Percentiles rank a stretch among this genome's conserved stretches.
phyloP scores from a whole-genome alignment of 2,113 vertebrate species.

The Syngnathus typhle region DNA sequence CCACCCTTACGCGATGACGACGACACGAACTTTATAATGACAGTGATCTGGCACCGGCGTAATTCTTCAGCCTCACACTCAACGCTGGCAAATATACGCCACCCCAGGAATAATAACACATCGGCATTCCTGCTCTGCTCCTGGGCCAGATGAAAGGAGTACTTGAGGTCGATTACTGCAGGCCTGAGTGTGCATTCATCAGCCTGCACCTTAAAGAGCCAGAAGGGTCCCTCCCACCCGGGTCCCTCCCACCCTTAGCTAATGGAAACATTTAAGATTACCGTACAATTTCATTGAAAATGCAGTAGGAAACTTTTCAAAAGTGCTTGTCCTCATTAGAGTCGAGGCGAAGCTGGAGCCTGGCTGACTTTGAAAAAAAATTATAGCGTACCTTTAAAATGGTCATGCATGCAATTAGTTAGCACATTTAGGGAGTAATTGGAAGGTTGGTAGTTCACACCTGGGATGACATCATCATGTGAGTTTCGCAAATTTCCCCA shows the following conservation, averaged over 20 bases:
- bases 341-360: not conserved
- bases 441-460: too few species aligned
- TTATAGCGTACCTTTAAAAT: too few species aligned
- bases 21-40: constrained; percentile 54
- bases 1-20: constrained; percentile 37
- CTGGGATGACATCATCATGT: too few species aligned
- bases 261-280: constrained; percentile 4
- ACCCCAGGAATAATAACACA: constrained; percentile 38
- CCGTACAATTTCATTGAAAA: not conserved
- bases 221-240: not conserved
- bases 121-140: constrained; percentile 52
- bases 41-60: constrained; percentile 49
- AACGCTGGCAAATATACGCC: constrained; percentile 61
- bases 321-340: not conserved
- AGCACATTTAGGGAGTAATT: constrained; percentile 36
- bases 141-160: constrained; percentile 43
- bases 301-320: not conserved
- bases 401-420: constrained; percentile 36
- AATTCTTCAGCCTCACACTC: constrained; percentile 52
- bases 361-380: too few species aligned
- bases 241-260: not conserved
- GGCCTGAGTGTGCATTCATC: constrained; percentile 33
- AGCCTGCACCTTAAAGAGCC: not conserved
- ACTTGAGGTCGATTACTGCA: constrained; percentile 23
- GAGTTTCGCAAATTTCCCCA: too few species aligned